phyloP scores from a whole-genome alignment of 1,140 invertebrate genomes.

The Lordiphosa stackelbergi region DNA sequence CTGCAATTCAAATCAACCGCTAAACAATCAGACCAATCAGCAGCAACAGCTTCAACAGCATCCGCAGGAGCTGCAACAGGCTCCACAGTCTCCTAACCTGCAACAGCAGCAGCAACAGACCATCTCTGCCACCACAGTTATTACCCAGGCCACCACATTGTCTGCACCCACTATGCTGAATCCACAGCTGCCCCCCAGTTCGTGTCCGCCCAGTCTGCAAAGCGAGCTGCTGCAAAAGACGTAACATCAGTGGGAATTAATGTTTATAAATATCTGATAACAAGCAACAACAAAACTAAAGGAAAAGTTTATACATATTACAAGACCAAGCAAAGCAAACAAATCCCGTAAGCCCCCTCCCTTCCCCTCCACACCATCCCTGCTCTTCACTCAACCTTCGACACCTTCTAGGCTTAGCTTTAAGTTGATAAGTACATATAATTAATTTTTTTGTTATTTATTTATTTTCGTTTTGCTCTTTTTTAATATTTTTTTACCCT shows the following conservation, averaged over 20 bases:
- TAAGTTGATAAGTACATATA: constrained; percentile 29
- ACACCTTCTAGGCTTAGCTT: constrained; percentile 47
- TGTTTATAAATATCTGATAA: constrained; percentile 78
- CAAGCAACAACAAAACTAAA: not conserved
- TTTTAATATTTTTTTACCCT: constrained; percentile 19
- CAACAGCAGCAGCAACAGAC: constrained; percentile 71
- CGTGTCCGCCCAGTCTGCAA: constrained; percentile 75
- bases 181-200: constrained; percentile 49
- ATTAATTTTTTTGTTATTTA: constrained; percentile 46
- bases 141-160: constrained; percentile 73
- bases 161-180: constrained; percentile 73
- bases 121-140: constrained; percentile 76
- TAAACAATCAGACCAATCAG: constrained; percentile 79
- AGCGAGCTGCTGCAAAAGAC: constrained; percentile 76
- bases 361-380: constrained; percentile 4
- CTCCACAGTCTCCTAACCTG: constrained; percentile 36
- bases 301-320: constrained; percentile 59
- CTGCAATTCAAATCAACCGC: constrained; percentile 90
- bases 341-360: constrained; percentile 30
- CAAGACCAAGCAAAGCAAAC: constrained; percentile 62
- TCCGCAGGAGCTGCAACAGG: constrained; percentile 63
- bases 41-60: constrained; percentile 36
- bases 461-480: constrained; percentile 58
- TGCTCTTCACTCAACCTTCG: constrained; percentile 16
- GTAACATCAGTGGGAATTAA: constrained; percentile 78